Evolutionary conservation across 2,797 vertebrate species (phyloP).

Genomic region (Premnoplex brunnescens): DNA sequence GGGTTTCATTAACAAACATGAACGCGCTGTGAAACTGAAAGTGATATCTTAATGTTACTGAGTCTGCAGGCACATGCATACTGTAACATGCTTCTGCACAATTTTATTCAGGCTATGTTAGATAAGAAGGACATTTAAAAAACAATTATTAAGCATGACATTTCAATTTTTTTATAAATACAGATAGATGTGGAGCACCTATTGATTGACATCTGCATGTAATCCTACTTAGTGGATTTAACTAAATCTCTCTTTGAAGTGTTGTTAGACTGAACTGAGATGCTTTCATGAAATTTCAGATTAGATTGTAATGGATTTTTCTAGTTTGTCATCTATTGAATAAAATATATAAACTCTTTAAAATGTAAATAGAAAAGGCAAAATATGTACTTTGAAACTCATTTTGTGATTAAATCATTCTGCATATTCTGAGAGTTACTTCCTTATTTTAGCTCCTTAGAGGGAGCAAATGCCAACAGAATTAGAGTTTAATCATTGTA

Average conservation of each 20-base stretch:
- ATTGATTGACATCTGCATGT: constrained; percentile 50
- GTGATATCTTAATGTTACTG: background rate
- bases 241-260: constrained; percentile 48
- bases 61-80: background rate
- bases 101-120: background rate
- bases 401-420: background rate
- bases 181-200: constrained; percentile 1
- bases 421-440: background rate
- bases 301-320: constrained; percentile 6
- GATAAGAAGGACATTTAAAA: constrained; percentile 16
- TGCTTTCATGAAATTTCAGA: constrained; percentile 34
- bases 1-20: background rate
- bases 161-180: background rate
- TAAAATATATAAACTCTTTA: constrained; percentile 9
- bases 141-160: constrained; percentile 24
- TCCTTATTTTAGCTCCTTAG: background rate
- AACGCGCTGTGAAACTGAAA: background rate
- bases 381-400: background rate
- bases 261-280: constrained; percentile 7
- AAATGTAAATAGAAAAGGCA: constrained; percentile 15
- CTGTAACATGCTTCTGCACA: background rate
- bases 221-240: constrained; percentile 54
- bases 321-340: background rate
- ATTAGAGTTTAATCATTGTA: constrained; percentile 8
- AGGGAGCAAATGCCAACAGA: constrained; percentile 18